Percentiles rank a stretch among this genome's conserved stretches.
These are phyloP conservation scores for Bufo bufo DNA, from an alignment of 2,113 vertebrate species.

Conservation along the genomic window DNA sequence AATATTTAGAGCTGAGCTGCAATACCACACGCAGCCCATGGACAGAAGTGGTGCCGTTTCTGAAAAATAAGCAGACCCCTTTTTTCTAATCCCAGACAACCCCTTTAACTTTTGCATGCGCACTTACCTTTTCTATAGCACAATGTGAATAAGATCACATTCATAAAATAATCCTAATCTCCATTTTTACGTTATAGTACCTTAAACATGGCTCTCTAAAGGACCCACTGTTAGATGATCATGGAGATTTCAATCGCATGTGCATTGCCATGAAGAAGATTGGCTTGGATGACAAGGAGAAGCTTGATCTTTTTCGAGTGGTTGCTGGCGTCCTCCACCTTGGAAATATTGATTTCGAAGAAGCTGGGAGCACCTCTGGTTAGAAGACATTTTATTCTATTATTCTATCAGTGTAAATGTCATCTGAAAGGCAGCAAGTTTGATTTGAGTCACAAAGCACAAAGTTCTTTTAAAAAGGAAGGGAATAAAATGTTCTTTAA, in stretches of 20 bases:
- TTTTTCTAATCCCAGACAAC: background rate
- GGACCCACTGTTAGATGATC: constrained; percentile 94
- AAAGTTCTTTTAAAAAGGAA: constrained; percentile 37
- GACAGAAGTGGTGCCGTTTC: background rate
- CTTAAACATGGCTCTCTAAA: constrained; percentile 89
- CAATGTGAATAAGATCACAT: background rate
- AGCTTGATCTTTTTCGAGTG: constrained; percentile 93
- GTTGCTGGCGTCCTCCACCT: constrained; percentile 96
- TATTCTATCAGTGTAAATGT: constrained; percentile 55
- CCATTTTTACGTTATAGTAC: constrained; percentile 75
- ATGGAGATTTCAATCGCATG: constrained; percentile 92
- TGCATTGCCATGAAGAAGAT: constrained; percentile 97
- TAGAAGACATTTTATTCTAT: constrained; percentile 57
- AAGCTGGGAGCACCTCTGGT: constrained; percentile 96
- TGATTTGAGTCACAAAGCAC: constrained; percentile 37
- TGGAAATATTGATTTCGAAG: constrained; percentile 97
- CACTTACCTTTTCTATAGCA: background rate
- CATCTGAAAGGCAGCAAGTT: constrained; percentile 35
- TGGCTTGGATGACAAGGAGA: constrained; percentile 90
- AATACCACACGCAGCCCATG: background rate
- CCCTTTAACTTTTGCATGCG: background rate
- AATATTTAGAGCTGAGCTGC: background rate
- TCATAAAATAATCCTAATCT: background rate
- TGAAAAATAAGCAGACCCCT: background rate
- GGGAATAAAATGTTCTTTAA: constrained; percentile 35